Percentiles rank a stretch among this genome's conserved stretches.
Evolutionary conservation across 2,797 vertebrate species (phyloP).

Genomic region (Sebastes diaconus): DNA sequence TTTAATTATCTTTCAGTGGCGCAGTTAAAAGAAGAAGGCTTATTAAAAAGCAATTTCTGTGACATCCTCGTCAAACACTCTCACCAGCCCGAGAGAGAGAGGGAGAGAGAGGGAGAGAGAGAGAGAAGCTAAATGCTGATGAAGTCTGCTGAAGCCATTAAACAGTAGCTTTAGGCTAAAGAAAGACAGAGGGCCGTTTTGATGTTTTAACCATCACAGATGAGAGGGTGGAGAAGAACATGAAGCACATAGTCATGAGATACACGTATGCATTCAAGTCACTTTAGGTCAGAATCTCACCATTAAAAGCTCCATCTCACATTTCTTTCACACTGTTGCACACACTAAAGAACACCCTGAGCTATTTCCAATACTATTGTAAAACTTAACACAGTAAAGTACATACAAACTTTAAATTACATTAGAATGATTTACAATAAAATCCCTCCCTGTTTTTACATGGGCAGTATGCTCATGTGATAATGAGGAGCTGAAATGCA

Average conservation of each 20-base stretch:
- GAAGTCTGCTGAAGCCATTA: conserved; percentile 85
- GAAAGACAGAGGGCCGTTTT: conserved; percentile 79
- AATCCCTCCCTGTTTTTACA: background rate
- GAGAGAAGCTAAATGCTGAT: conserved; percentile 80
- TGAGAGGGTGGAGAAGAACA: conserved; percentile 69
- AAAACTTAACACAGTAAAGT: background rate
- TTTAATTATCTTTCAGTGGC: conserved; percentile 86
- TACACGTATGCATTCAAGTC: conserved; percentile 62
- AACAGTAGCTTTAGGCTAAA: conserved; percentile 85
- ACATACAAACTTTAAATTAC: background rate
- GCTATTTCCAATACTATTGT: background rate
- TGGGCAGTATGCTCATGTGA: background rate
- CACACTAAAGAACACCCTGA: background rate
- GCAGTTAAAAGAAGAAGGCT: conserved; percentile 85
- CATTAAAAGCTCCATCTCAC: conserved; percentile 37
- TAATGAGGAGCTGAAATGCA: background rate
- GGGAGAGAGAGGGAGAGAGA: conserved; percentile 32
- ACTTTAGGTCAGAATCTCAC: conserved; percentile 60
- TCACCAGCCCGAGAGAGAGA: conserved; percentile 60
- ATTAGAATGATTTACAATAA: conserved; percentile 10
- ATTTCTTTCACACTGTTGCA: conserved; percentile 14
- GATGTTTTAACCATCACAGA: conserved; percentile 86
- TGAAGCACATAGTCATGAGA: conserved; percentile 69
- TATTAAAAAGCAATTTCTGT: conserved; percentile 87
- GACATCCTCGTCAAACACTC: conserved; percentile 83